These are phyloP conservation scores for Plecturocebus donacophilus DNA, from an alignment of 2,113 vertebrate genomes.

Conservation along the genomic window DNA sequence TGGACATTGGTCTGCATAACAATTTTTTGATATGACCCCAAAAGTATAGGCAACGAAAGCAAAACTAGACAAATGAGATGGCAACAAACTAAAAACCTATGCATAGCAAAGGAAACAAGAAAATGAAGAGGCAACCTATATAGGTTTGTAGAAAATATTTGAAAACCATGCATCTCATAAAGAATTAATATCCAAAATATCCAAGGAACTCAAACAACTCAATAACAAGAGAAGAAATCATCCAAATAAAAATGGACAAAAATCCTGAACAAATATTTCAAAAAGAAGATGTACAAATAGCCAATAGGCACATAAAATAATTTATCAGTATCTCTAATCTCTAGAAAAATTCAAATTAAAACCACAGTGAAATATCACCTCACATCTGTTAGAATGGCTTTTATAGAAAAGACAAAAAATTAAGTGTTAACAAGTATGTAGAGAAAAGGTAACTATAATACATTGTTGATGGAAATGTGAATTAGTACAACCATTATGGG, in stretches of 20 bases:
- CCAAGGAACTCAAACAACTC: neutral
- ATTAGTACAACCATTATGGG: neutral
- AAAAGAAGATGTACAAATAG: neutral
- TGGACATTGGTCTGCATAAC: neutral
- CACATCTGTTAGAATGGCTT: neutral
- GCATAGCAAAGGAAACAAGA: neutral
- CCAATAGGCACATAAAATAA: neutral
- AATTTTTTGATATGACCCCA: neutral
- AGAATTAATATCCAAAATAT: neutral
- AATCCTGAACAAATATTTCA: neutral
- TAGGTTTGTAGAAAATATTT: neutral
- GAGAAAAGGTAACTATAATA: neutral
- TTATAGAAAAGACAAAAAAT: neutral
- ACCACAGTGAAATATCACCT: neutral
- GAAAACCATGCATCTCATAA: neutral
- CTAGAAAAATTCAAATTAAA: neutral
- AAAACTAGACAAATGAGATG: neutral
- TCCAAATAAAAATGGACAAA: neutral
- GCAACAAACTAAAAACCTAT: neutral
- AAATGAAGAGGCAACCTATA: neutral
- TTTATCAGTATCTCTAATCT: neutral
- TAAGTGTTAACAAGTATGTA: neutral
- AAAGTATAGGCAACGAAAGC: neutral
- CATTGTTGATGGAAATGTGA: neutral
- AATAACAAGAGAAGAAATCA: neutral